Base-by-base conservation (phyloP, 53 echinoderm and acorn worm species). In the Apostichopus leukothele region DNA sequence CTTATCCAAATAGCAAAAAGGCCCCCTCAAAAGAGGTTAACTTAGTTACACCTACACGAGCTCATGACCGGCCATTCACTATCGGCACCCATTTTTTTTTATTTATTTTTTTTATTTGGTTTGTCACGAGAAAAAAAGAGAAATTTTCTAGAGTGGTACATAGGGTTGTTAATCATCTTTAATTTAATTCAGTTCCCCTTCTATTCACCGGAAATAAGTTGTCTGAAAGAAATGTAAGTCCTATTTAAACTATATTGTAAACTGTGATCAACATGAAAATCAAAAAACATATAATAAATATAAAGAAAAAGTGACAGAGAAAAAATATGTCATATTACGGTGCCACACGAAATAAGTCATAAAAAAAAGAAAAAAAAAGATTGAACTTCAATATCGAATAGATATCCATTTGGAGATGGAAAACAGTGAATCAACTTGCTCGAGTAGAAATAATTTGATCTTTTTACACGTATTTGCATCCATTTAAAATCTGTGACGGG, bases 401-500 rank as follows among this genome's bases (percentile, higher is more conserved):
- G 81, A 81, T 57, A 81, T 81, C 81, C 81, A 81, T 81, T 81
- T 81, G 54, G 21, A 20, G 81, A 81, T 81, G 55, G 55, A 81
- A 81, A 81, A 81, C 81, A 81, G 81, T 53, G 81, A 81, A 81
- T 81, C 81, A 81, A 81, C 81, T 81, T 54, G 54, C 81, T 57
- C 60, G 7, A 81, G 81, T 81, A 81, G 81, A 81, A 81, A 55
- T 81, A 81, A 81, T 81, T 81, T 54, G 81, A 81, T 81, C 81
- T 81, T 55, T 81, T 81, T 81, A 81, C 81, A 81, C 81, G 81
- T 81, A 81, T 81, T 81, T 81, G 81, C 81, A 18, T 81, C 81
- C 81, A 81, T 81, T 81, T 81, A 81, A 63, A 81, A 81, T 81
- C 81, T 81, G 81, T 81, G 81, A 81, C 81, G 81, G 81, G 20